Conservation (phyloP, 2,797 vertebrate genomes). For the Sebastes trivittatus region DNA sequence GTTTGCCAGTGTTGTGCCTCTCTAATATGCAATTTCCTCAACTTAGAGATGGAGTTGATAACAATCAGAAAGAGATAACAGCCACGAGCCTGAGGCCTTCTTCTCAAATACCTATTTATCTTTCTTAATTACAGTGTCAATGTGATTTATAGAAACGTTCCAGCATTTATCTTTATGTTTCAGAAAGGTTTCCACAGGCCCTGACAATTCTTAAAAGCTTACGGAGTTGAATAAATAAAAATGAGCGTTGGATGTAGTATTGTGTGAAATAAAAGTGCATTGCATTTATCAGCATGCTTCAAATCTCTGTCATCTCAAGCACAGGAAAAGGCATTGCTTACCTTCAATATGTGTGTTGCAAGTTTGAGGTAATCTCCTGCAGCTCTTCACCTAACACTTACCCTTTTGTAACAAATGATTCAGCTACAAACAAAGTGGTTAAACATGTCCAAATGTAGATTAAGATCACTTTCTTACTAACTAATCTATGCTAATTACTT, state of each 20-base stretch:
- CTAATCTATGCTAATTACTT: not conserved
- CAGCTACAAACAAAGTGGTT: not conserved
- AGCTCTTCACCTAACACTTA: not conserved
- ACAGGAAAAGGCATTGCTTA: not conserved
- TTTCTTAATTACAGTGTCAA: slow-evolving; percentile 71
- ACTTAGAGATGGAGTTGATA: slow-evolving; percentile 50
- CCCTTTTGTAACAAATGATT: not conserved
- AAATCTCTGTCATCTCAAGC: not conserved
- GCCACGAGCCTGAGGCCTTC: slow-evolving; percentile 36
- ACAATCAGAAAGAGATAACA: slow-evolving; percentile 53
- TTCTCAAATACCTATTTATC: slow-evolving; percentile 18
- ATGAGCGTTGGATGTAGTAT: not conserved
- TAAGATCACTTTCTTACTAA: not conserved
- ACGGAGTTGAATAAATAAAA: not conserved
- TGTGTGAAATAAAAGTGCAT: not conserved
- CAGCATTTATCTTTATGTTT: slow-evolving; percentile 21
- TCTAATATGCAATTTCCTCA: slow-evolving; percentile 64
- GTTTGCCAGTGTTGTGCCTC: slow-evolving; percentile 25
- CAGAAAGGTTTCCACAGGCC: not conserved
- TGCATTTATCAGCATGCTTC: not conserved
- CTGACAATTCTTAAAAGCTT: not conserved
- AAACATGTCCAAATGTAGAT: slow-evolving; percentile 3
- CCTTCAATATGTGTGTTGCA: not conserved
- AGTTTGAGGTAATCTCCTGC: not conserved
- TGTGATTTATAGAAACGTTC: slow-evolving; percentile 61